Percentiles rank a stretch among this genome's conserved stretches.
Evolutionary conservation across 2,888 invertebrate genomes (phyloP).

Genomic region (Zele albiditarsus): DNA sequence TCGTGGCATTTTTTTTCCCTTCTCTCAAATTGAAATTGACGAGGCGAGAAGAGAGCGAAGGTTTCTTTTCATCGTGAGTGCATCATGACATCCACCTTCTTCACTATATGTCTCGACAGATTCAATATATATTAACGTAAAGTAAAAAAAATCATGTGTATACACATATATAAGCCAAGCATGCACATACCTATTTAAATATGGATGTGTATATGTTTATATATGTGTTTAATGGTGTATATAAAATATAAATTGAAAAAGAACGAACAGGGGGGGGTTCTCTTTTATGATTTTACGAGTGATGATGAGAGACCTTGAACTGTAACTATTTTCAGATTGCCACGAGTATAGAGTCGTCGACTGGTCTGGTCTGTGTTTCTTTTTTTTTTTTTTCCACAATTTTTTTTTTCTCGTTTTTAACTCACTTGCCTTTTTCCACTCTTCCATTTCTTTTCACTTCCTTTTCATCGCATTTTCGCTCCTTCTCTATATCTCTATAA

Average conservation of each 20-base stretch:
- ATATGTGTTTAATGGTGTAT: neutral
- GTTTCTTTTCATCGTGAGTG: slow-evolving; percentile 24
- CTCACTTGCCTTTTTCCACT: neutral
- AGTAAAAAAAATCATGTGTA: neutral
- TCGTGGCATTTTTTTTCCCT: neutral
- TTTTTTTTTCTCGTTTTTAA: slow-evolving; percentile 15
- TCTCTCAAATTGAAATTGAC: slow-evolving; percentile 33
- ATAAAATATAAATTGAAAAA: slow-evolving; percentile 20
- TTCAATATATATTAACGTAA: neutral
- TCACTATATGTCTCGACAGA: slow-evolving; percentile 4
- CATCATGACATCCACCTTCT: slow-evolving; percentile 7
- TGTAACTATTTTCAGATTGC: slow-evolving; percentile 41
- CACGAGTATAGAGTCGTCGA: slow-evolving; percentile 32
- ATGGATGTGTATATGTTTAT: neutral
- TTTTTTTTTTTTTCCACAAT: slow-evolving; percentile 29
- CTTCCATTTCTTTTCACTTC: neutral
- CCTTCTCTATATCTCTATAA: neutral
- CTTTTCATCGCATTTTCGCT: neutral
- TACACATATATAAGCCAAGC: neutral
- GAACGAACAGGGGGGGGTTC: neutral
- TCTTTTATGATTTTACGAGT: slow-evolving; percentile 20
- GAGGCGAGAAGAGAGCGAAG: slow-evolving; percentile 17
- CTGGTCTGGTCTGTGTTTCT: slow-evolving; percentile 26
- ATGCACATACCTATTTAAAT: neutral
- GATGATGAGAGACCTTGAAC: slow-evolving; percentile 35